Conservation (phyloP, 2,797 vertebrate species). For the Chrysolophus pictus region DNA sequence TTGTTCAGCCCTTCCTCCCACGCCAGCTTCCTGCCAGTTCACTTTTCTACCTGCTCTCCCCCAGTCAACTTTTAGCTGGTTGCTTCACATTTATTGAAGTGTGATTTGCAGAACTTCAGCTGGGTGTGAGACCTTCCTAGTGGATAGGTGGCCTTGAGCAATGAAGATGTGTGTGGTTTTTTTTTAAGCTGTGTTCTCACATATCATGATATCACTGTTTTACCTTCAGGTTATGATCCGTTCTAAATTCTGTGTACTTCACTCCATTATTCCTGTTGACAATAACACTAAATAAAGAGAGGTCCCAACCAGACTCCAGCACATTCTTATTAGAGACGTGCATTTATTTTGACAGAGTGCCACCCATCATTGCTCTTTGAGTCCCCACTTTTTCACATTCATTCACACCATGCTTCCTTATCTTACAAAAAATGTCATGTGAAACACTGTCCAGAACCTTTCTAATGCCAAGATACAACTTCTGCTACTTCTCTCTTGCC, state of each 20-base stretch:
- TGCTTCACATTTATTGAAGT: not conserved
- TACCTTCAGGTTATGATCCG: not conserved
- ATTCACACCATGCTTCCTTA: not conserved
- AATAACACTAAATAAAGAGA: not conserved
- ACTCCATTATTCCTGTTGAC: not conserved
- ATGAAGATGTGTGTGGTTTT: no score
- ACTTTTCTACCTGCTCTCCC: no score
- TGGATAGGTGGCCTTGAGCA: no score
- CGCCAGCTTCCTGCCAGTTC: no score
- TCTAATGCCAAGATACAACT: fast-evolving
- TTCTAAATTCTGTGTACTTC: not conserved
- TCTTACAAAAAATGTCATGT: not conserved
- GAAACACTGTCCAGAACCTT: not conserved
- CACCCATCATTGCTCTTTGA: not conserved
- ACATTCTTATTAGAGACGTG: not conserved
- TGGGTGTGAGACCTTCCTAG: no score
- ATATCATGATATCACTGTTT: not conserved
- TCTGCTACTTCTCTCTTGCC: not conserved
- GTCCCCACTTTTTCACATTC: not conserved
- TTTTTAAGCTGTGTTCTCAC: no score
- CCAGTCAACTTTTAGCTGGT: not conserved
- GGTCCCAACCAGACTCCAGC: not conserved
- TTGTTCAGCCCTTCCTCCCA: no score
- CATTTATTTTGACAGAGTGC: fast-evolving
- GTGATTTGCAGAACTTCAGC: no score